A percentile compares a stretch with the other conserved stretches of the same genome.
Conservation (phyloP, 2,113 vertebrate species). For the Myocastor coypus region DNA sequence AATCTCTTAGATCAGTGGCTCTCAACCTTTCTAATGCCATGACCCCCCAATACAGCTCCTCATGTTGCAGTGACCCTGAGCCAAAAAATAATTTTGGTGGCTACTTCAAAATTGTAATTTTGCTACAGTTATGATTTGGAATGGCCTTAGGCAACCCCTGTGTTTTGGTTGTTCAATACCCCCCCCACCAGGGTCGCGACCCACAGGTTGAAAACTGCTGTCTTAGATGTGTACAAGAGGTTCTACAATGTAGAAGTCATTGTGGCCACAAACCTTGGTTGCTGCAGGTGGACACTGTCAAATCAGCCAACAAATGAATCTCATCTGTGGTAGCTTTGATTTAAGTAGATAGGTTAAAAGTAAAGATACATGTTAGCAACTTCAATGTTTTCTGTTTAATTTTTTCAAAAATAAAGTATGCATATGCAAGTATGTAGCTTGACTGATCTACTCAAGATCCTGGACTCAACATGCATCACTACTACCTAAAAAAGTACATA, state of each 20-base stretch:
- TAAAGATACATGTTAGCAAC: not conserved
- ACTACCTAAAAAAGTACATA: not conserved
- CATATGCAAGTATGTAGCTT: not conserved
- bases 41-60: too few species aligned
- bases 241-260: not conserved
- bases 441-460: not conserved
- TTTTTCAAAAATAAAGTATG: not conserved
- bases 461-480: not conserved
- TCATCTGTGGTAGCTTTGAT: not conserved
- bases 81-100: too few species aligned
- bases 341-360: not conserved
- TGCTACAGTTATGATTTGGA: too few species aligned
- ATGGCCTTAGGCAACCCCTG: too few species aligned
- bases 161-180: too few species aligned
- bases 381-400: conserved; percentile 31
- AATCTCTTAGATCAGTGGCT: too few species aligned
- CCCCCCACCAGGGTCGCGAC: too few species aligned
- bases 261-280: not conserved
- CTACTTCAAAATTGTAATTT: too few species aligned
- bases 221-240: not conserved
- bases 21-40: too few species aligned
- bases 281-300: not conserved
- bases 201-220: too few species aligned
- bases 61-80: too few species aligned
- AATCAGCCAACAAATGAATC: not conserved